phyloP scores from a whole-genome alignment of 1,140 invertebrate species.

The Gonioctena quinquepunctata region DNA sequence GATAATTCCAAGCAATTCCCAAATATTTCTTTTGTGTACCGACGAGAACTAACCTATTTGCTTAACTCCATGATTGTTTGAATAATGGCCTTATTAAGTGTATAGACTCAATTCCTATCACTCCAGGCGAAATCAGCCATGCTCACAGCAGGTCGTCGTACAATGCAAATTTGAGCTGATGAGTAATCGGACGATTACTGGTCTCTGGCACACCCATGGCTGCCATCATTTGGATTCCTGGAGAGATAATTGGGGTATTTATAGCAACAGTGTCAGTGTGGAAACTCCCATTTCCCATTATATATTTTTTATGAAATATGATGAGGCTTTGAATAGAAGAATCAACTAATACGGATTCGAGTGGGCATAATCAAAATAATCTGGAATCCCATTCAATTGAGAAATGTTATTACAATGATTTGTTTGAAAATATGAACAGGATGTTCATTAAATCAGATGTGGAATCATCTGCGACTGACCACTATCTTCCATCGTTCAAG shows the following conservation, averaged over 20 bases:
- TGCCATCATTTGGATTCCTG: background rate
- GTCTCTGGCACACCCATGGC: background rate
- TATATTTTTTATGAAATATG: too few relatives aligned
- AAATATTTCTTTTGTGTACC: background rate
- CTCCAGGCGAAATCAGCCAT: background rate
- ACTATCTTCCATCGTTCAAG: too few relatives aligned
- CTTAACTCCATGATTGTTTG: background rate
- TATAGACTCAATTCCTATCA: background rate
- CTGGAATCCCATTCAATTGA: too few relatives aligned
- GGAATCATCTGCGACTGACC: too few relatives aligned
- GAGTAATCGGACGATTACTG: background rate
- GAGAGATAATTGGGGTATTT: background rate
- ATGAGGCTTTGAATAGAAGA: too few relatives aligned
- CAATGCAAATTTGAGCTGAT: background rate
- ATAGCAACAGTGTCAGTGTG: background rate
- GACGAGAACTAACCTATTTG: background rate
- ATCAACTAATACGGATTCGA: too few relatives aligned
- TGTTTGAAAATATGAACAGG: too few relatives aligned
- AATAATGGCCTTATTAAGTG: background rate
- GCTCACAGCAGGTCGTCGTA: background rate
- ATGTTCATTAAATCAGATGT: too few relatives aligned
- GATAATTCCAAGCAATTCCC: background rate
- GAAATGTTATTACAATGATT: too few relatives aligned
- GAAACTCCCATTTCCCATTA: too few relatives aligned
- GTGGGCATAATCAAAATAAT: too few relatives aligned